Conservation (phyloP, 2,888 invertebrate species). For the Apoda limacodes region DNA sequence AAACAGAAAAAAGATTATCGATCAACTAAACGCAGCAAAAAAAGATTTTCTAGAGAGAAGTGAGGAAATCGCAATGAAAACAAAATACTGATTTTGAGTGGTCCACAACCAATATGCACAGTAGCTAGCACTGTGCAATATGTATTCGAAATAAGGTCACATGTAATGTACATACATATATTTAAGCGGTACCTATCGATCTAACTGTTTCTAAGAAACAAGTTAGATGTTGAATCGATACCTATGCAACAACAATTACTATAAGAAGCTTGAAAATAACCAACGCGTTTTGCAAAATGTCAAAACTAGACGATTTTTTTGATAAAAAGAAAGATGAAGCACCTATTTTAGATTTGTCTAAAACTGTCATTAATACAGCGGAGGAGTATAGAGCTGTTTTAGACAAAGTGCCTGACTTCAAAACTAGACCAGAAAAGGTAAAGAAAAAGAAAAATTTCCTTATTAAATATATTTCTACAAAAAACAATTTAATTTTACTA, state of each 20-base stretch:
- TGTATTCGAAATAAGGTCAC: conserved; percentile 42
- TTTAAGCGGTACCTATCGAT: conserved; percentile 35
- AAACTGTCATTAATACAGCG: conserved; percentile 78
- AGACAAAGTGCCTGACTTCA: conserved; percentile 91
- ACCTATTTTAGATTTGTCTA: conserved; percentile 86
- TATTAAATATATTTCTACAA: conserved; percentile 8
- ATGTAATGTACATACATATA: conserved; percentile 23
- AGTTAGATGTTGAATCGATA: too few species aligned
- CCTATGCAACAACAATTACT: too few species aligned
- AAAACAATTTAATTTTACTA: conserved; percentile 28
- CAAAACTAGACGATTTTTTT: conserved; percentile 85
- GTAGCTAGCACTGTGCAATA: conserved; percentile 40
- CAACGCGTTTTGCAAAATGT: too few species aligned
- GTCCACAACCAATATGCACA: conserved; percentile 5
- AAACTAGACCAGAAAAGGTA: conserved; percentile 89
- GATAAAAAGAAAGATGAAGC: conserved; percentile 87
- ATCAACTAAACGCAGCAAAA: conserved; percentile 45
- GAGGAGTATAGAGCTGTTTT: conserved; percentile 86
- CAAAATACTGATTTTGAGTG: conserved; percentile 28
- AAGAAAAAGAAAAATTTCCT: conserved; percentile 9
- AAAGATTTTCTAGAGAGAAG: conserved; percentile 39
- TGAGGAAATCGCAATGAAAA: conserved; percentile 32
- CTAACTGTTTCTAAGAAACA: conserved; percentile 38
- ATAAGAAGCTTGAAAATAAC: too few species aligned
- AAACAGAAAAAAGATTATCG: conserved; percentile 48